Evolutionary conservation across 1,140 invertebrate genomes (phyloP).

Genomic region (Aplysia californica): DNA sequence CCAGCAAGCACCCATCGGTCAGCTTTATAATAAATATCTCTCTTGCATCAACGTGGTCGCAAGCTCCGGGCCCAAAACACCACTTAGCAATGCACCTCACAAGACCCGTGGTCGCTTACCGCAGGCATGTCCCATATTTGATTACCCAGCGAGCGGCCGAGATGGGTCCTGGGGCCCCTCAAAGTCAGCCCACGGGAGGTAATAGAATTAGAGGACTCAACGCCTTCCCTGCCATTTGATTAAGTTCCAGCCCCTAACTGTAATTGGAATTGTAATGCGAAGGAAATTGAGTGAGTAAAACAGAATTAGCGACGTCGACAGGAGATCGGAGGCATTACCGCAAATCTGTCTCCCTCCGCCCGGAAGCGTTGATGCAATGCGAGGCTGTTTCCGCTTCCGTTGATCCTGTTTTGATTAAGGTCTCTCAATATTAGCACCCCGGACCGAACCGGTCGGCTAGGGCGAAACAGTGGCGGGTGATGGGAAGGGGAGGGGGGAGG

Average conservation of each 20-base stretch:
- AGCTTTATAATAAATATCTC: no score
- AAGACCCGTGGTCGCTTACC: conserved; percentile 22
- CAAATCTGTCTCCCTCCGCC: conserved; percentile 21
- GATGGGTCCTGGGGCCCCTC: not conserved
- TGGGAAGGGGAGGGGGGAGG: no score
- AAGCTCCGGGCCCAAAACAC: no score
- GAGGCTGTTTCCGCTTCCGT: conserved; percentile 3
- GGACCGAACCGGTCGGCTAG: not conserved
- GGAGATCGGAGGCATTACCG: conserved; percentile 4
- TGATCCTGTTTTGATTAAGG: conserved; percentile 42
- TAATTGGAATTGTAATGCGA: conserved; percentile 41
- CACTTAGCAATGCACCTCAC: no score
- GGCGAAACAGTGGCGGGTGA: no score
- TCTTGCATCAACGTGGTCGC: no score
- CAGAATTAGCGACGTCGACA: conserved; percentile 33
- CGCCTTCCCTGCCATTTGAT: conserved; percentile 36
- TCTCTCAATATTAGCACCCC: conserved; percentile 26
- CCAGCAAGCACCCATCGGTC: no score
- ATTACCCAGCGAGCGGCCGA: conserved; percentile 9
- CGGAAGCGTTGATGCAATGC: conserved; percentile 5
- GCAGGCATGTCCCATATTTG: conserved; percentile 20
- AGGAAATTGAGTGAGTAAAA: conserved; percentile 44
- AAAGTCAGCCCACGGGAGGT: conserved; percentile 12
- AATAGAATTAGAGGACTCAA: conserved; percentile 36
- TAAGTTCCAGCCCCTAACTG: conserved; percentile 37